A percentile compares a stretch with the other conserved stretches of the same genome.
Conservation (phyloP, 2,888 invertebrate genomes). For the Apeira syringaria region DNA sequence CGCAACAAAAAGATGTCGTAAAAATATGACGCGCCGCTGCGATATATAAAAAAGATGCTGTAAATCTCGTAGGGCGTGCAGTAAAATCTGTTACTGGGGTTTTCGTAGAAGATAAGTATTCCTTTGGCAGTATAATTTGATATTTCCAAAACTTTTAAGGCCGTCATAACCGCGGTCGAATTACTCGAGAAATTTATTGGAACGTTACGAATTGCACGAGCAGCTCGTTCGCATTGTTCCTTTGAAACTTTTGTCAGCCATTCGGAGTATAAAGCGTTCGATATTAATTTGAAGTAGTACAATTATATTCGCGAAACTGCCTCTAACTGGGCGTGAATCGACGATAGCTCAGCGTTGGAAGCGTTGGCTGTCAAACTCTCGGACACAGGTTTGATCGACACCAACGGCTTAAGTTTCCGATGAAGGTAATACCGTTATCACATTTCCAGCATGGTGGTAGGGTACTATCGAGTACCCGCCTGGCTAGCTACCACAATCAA, state of each 20-base stretch:
- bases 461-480: no score
- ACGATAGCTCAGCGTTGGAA: no score
- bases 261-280: conserved; percentile 23
- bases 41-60: conserved; percentile 52
- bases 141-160: conserved; percentile 35
- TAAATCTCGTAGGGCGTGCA: conserved; percentile 52
- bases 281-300: conserved; percentile 26
- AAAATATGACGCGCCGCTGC: conserved; percentile 36
- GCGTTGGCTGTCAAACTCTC: no score
- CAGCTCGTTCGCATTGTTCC: conserved; percentile 28
- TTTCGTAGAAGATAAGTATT: conserved; percentile 40
- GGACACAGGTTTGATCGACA: no score
- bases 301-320: conserved; percentile 25
- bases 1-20: conserved; percentile 38
- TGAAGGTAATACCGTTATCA: no score
- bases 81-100: conserved; percentile 49
- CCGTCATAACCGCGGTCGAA: conserved; percentile 32
- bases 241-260: conserved; percentile 19
- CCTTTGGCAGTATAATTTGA: conserved; percentile 39
- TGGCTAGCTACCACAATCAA: no score
- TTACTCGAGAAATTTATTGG: conserved; percentile 37
- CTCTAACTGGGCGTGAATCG: conserved; percentile 16
- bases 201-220: conserved; percentile 30
- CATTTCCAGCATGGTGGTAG: no score
- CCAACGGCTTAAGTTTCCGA: no score